Base-by-base conservation (phyloP, 2,888 invertebrate genomes). In the Liposcelis brunnea region DNA sequence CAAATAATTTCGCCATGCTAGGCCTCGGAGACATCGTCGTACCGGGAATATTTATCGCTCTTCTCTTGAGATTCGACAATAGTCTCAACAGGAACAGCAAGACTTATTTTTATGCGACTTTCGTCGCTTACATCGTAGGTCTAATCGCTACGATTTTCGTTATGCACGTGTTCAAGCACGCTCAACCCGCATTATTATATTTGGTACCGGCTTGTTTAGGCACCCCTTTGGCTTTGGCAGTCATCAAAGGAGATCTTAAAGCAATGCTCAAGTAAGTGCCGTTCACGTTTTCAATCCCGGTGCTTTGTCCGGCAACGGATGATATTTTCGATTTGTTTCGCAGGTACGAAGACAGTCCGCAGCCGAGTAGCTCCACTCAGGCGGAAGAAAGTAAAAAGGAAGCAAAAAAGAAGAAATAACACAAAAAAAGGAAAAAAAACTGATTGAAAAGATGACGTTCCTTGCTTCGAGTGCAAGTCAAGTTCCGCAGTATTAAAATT, bases 11-110 rank as follows among this genome's bases (percentile, higher is more conserved):
- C 67, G 95, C 97, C 11, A 99, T 99, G 95, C 68, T 99, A 44
- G 98, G 98, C 1, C 75, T 99, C 10, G 98, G 98, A 2, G 98
- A 99, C 63, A 97, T 99, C 56, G 98, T 99, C 31, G 89, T 99
- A 52, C 98, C 98, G 3, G 98, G 98, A 52, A 95, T 98, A 59
- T 99, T 99, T 65, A 95, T 99, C 56, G 97, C 98, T 0, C 71
- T 99, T 18, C 69, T 99, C 40, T 72, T 97, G 42, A 77, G 98
- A 52, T 99, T 94, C 66, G 98, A 99, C 68, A 75, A 82, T 61
- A 72, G 87, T 58, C 70, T 87, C 50, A 80, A 83, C 55, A 69
- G 87, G 14, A 81, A 82, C 60, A 77, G 79, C 10, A 77, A 83
- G 55, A 74, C 80, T 18, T 90, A 90, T 62, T 98, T 97, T 70